Percentiles rank a stretch among this genome's conserved stretches.
phyloP scores from a whole-genome alignment of 2,797 vertebrate genomes.

The Triplophysa bombifrons region DNA sequence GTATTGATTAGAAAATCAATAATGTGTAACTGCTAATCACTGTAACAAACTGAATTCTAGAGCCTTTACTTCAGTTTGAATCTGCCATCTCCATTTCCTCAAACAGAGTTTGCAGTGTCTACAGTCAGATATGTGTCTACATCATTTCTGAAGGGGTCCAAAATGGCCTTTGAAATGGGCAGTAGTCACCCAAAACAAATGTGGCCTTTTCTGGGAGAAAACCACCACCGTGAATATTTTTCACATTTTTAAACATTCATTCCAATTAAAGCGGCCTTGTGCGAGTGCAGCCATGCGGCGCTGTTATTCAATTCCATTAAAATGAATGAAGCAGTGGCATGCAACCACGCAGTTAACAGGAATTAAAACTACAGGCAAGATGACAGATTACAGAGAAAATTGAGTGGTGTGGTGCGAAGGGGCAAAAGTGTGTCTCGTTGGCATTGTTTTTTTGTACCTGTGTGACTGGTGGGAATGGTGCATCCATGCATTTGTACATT shows the following conservation, averaged over 20 bases:
- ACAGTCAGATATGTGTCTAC: neutral
- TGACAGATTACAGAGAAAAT: slow-evolving; percentile 79
- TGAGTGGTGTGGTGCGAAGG: slow-evolving; percentile 59
- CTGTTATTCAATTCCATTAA: slow-evolving; percentile 84
- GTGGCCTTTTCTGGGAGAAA: slow-evolving; percentile 65
- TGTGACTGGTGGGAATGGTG: slow-evolving; percentile 18
- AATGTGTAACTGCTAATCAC: neutral
- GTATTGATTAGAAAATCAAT: neutral
- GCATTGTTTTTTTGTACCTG: slow-evolving; percentile 56
- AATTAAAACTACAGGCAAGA: slow-evolving; percentile 84
- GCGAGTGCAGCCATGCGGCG: slow-evolving; percentile 76
- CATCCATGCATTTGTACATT: slow-evolving; percentile 37
- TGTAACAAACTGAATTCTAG: neutral
- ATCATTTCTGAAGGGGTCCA: neutral
- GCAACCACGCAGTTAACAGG: slow-evolving; percentile 83
- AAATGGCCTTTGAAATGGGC: slow-evolving; percentile 17
- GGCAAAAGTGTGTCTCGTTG: slow-evolving; percentile 51
- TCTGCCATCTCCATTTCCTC: neutral
- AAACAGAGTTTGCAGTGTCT: neutral
- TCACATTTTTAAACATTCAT: slow-evolving; percentile 69
- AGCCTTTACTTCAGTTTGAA: neutral
- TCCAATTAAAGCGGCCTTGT: slow-evolving; percentile 80
- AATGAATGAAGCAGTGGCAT: slow-evolving; percentile 79
- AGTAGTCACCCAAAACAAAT: slow-evolving; percentile 53
- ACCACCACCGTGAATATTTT: slow-evolving; percentile 64